phyloP scores from a whole-genome alignment of 30 jellyfish, hydroid and myxozoan genomes.

The Catostylus mosaicus region DNA sequence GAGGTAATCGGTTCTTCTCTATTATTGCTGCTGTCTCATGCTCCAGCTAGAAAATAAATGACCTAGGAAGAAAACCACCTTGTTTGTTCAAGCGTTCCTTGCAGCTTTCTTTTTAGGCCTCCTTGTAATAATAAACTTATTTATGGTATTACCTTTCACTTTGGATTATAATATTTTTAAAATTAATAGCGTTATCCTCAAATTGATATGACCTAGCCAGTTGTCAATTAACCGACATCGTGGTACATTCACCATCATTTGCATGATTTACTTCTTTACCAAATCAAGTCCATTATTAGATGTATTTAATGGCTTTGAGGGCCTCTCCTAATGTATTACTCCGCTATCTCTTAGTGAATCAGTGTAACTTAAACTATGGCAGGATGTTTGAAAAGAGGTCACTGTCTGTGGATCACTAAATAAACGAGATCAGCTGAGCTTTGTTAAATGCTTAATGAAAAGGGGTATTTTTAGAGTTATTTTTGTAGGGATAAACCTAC shows the following conservation, averaged over 20 bases:
- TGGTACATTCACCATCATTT: neutral
- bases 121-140: constrained; percentile 14
- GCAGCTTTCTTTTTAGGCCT: neutral
- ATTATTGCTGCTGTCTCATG: too few species aligned
- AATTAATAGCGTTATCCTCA: constrained; percentile 27
- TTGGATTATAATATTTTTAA: constrained; percentile 25
- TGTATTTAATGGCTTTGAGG: neutral
- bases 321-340: neutral
- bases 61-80: neutral
- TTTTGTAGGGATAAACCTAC: too few species aligned
- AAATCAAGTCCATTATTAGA: neutral
- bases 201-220: constrained; percentile 43
- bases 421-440: neutral
- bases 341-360: neutral
- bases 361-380: neutral
- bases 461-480: neutral
- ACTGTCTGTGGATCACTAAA: neutral
- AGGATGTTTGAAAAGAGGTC: neutral
- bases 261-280: constrained; percentile 11
- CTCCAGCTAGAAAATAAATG: constrained; percentile 20
- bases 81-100: neutral
- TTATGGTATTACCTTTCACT: constrained; percentile 15
- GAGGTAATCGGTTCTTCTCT: too few species aligned
- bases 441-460: neutral
- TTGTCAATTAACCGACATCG: constrained; percentile 27